Evolutionary conservation across 1,140 invertebrate species (phyloP).

Genomic region (Pollicipes pollicipes): DNA sequence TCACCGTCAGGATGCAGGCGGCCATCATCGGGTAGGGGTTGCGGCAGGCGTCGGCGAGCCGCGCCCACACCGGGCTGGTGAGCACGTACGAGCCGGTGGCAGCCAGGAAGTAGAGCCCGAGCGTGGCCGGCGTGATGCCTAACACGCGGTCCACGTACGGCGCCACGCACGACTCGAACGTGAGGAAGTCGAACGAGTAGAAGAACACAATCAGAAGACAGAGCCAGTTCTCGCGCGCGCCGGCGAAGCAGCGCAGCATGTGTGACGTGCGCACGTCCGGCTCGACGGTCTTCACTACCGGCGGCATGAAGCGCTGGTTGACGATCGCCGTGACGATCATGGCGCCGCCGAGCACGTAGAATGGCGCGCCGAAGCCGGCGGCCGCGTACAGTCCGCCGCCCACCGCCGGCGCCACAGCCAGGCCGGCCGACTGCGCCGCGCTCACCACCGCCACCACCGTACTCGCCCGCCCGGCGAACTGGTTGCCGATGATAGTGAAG

Average conservation of each 20-base stretch:
- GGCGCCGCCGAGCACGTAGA: constrained; percentile 30
- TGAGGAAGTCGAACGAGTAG: too few species aligned
- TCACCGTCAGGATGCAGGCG: too few species aligned
- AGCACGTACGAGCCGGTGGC: too few species aligned
- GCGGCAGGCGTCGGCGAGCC: too few species aligned
- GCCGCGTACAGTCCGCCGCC: constrained; percentile 29
- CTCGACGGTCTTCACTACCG: constrained; percentile 37
- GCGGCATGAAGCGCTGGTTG: constrained; percentile 34
- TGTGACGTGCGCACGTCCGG: constrained; percentile 36
- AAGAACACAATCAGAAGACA: too few species aligned
- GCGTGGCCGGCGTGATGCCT: too few species aligned
- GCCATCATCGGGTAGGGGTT: too few species aligned
- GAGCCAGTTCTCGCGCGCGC: constrained; percentile 38
- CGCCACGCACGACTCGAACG: too few species aligned
- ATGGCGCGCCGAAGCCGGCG: constrained; percentile 36
- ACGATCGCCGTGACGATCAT: constrained; percentile 35
- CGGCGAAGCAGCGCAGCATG: constrained; percentile 40
- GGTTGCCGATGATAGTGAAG: constrained; percentile 34
- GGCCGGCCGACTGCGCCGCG: constrained; percentile 31
- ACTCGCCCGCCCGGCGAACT: constrained; percentile 33
- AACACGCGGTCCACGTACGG: too few species aligned
- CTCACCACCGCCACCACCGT: constrained; percentile 25
- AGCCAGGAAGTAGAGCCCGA: too few species aligned
- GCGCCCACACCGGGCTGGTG: too few species aligned
- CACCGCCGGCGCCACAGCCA: constrained; percentile 35